Base-by-base conservation (phyloP, 2,797 vertebrate species). In the Gambusia yucatana region DNA sequence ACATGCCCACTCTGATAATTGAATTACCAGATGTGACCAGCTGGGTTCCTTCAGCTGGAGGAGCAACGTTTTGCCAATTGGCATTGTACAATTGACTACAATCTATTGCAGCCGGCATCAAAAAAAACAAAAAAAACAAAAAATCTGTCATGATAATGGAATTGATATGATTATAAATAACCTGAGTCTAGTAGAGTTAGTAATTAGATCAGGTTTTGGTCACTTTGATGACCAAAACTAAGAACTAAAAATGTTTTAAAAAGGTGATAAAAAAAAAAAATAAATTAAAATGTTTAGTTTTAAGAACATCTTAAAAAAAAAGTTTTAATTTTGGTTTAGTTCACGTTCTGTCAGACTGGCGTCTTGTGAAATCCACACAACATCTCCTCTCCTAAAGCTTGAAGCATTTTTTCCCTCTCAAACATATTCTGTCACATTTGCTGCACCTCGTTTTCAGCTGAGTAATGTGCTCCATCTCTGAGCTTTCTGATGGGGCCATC, bases 401-500 rank as follows among this genome's bases (percentile, higher is more conserved):
- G 52, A 55, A n/a, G n/a, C 10, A 33, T 33, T 33, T 33, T 33
- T 1, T 33, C 33, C 17, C 6, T 22, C 22, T 43, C n/a, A n/a
- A 13, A 13, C 10, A 69, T n/a, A n/a, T 13, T 43, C 25, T 22
- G 36, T 43, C 22, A 41, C 20, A 28, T 5, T 41, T 4, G 4
- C 41, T 55, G 46, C 17, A 10, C 36, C 30, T 73, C 17, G 2
- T 61, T 74, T 74, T 73, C 25, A 73, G 84, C 79, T 85, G 73
- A 86, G 71, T 78, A 71, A 79, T 43, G 70, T 9, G 65, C 39
- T 22, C 43, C n/a, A 44, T 44, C 33, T 57, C 16, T 0, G 25
- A 70, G 75, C 72, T 61, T 77, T 82, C 52, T 80, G 65, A 72
- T 72, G 84, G 36, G 20, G 55, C 73, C 63, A 75, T 80, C 52